Conservation (phyloP, 2,888 invertebrate species). For the Pycnomerus fuliginosus region DNA sequence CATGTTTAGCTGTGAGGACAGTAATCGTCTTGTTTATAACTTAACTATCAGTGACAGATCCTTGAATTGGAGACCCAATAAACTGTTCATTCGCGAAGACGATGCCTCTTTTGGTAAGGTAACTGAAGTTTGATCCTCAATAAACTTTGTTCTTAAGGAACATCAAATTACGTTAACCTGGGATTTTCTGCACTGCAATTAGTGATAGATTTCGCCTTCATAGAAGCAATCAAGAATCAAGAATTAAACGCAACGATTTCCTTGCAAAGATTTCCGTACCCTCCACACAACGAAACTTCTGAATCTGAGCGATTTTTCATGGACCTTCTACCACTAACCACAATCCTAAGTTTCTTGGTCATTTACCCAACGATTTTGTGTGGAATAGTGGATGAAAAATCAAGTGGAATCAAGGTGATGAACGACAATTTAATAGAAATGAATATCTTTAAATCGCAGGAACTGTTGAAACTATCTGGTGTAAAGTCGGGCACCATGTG, state of each 20-base stretch:
- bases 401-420: slow-evolving; percentile 60
- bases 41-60: slow-evolving; percentile 39
- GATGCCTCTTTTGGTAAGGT: too few relatives aligned
- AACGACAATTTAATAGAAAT: too few relatives aligned
- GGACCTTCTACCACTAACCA: slow-evolving; percentile 48
- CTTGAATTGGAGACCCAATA: slow-evolving; percentile 37
- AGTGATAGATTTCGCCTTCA: slow-evolving; percentile 60
- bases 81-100: too few relatives aligned
- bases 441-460: too few relatives aligned
- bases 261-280: slow-evolving; percentile 60
- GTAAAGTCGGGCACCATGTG: slow-evolving; percentile 81
- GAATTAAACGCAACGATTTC: slow-evolving; percentile 41
- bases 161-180: slow-evolving; percentile 52
- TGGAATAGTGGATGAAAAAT: slow-evolving; percentile 61
- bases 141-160: slow-evolving; percentile 44
- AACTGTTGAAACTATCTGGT: slow-evolving; percentile 93
- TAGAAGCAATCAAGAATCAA: slow-evolving; percentile 40
- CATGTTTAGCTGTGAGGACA: slow-evolving; percentile 34
- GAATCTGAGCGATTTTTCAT: slow-evolving; percentile 42
- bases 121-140: too few relatives aligned
- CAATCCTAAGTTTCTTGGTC: slow-evolving; percentile 54
- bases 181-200: slow-evolving; percentile 61
- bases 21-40: slow-evolving; percentile 35
- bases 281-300: slow-evolving; percentile 47
- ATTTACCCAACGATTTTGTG: slow-evolving; percentile 57